These are phyloP conservation scores for Tychaedon coryphoeus DNA, from an alignment of 2,113 vertebrate species.

Conservation along the genomic window DNA sequence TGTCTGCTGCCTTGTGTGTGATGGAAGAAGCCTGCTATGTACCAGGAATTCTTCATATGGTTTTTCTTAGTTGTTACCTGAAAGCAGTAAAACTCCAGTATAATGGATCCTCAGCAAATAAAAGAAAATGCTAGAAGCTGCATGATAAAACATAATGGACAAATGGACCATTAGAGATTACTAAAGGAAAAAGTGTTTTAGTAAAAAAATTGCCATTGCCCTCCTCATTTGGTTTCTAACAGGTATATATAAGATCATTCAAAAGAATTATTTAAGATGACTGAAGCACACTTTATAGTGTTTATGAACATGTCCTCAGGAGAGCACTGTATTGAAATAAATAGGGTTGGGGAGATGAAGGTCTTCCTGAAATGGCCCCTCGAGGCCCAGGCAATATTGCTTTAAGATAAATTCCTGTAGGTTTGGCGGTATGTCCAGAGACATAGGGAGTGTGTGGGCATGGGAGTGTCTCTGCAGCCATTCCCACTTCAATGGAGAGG, in stretches of 20 bases:
- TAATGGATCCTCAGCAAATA: neutral
- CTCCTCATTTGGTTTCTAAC: neutral
- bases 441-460: rapidly evolving
- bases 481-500: neutral
- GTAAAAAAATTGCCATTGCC: neutral
- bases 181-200: neutral
- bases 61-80: neutral
- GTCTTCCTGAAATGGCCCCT: neutral
- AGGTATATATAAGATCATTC: neutral
- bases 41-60: neutral
- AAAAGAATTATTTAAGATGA: neutral
- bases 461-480: neutral
- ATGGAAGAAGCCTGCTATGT: neutral
- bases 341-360: neutral
- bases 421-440: neutral
- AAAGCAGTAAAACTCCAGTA: neutral
- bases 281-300: neutral
- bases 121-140: neutral
- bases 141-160: neutral
- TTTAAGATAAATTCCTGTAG: neutral
- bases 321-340: neutral
- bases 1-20: rapidly evolving
- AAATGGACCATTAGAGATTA: neutral
- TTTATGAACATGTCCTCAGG: neutral
- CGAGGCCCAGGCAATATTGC: neutral